Evolutionary conservation across 2,888 invertebrate genomes (phyloP).

Genomic region (Cheilosia urbana): DNA sequence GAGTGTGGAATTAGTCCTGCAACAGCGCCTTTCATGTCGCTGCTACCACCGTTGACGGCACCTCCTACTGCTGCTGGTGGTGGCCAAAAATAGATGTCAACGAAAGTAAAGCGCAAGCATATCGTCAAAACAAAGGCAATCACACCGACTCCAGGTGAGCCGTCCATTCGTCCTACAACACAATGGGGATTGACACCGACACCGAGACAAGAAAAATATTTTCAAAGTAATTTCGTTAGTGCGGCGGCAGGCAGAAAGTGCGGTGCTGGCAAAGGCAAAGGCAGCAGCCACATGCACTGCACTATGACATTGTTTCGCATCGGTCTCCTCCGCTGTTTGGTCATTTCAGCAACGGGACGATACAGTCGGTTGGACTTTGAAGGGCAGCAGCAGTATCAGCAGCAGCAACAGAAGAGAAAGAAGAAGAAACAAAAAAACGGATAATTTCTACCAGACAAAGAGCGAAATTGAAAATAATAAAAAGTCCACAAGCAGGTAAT

Average conservation of each 20-base stretch:
- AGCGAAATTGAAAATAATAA: conserved; percentile 69
- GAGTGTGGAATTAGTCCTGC: conserved; percentile 67
- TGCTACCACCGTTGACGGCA: not conserved
- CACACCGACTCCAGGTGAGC: conserved; percentile 34
- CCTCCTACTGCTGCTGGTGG: conserved; percentile 1
- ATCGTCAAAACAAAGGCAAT: conserved; percentile 39
- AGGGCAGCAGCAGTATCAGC: not conserved
- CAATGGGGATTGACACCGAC: conserved; percentile 15
- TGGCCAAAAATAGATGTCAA: conserved; percentile 58
- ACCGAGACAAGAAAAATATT: conserved; percentile 53
- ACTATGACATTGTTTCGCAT: conserved; percentile 36
- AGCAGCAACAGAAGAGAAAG: not conserved
- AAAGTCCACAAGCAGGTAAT: conserved; percentile 74
- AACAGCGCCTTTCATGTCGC: conserved; percentile 61
- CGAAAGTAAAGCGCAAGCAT: conserved; percentile 55
- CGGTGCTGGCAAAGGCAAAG: not conserved
- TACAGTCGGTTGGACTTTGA: conserved; percentile 33
- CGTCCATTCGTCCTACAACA: not conserved
- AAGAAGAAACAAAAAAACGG: not conserved
- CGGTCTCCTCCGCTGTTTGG: not conserved
- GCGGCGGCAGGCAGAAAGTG: conserved; percentile 36
- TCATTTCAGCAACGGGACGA: conserved; percentile 3
- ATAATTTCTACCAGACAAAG: conserved; percentile 70
- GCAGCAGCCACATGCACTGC: conserved; percentile 27
- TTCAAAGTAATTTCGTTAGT: conserved; percentile 73